Conservation (phyloP, 2,113 vertebrate genomes). For the Brachyistius frenatus region DNA sequence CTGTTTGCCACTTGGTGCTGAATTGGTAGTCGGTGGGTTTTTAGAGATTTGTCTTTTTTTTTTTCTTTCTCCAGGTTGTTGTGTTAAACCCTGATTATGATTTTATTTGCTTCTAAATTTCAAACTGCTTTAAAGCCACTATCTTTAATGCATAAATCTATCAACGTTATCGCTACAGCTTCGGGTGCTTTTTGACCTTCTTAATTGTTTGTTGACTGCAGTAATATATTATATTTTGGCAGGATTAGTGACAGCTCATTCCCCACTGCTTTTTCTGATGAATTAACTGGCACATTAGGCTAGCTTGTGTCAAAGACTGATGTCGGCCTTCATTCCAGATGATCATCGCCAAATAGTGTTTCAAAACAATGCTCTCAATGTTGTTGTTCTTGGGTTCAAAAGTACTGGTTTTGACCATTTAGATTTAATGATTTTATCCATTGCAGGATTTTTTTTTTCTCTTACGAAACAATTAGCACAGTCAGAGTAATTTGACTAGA, state of each 20-base stretch:
- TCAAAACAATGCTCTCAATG: not conserved
- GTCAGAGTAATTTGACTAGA: not conserved
- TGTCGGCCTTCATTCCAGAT: not conserved
- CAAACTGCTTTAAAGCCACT: not conserved
- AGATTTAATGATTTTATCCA: not conserved
- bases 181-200: not conserved
- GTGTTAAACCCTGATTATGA: not conserved
- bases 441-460: not conserved
- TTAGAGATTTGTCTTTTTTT: too few species aligned
- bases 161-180: too few species aligned
- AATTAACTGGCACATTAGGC: constrained; percentile 11
- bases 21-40: too few species aligned
- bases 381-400: not conserved
- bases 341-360: not conserved
- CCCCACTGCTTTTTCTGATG: constrained; percentile 23
- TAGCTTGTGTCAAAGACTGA: not conserved
- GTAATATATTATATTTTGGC: constrained; percentile 27
- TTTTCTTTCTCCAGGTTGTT: too few species aligned
- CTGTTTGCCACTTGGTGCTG: too few species aligned
- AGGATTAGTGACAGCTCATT: constrained; percentile 46
- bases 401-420: not conserved
- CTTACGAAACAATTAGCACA: not conserved
- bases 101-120: not conserved
- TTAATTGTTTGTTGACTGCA: constrained; percentile 36
- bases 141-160: too few species aligned